Base-by-base conservation (phyloP, 2,888 invertebrate genomes). In the Drosophila longiperda region DNA sequence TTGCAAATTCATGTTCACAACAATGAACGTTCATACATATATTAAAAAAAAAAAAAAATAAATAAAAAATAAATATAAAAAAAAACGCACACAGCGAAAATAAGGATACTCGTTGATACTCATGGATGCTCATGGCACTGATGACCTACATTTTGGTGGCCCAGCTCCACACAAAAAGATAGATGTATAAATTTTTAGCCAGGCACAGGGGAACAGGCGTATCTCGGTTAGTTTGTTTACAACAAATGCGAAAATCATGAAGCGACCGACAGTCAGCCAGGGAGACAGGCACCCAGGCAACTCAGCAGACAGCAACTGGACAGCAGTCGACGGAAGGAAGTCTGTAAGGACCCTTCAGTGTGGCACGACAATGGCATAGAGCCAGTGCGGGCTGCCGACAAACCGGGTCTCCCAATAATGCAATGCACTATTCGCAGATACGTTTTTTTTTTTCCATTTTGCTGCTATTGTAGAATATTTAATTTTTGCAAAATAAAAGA, bases 1-100 rank as follows among this genome's bases (percentile, higher is more conserved):
- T 83, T 85, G 87, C 81, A 75, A 86, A 88, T 86, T 78, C 87
- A 88, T 86, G 82, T 83, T 83, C 53, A 60, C 87, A 86, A 85
- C 82, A 85, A 85, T 78, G 55, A 58, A 73, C 3, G 33, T 15
- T 58, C 48, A 57, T 49, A 63, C 78, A 69, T 68, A 66, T 55
- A 65, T 70, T 59, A 38, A 64, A 64, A 72, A 76, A 62, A 52
- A 58, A 49, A 40, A 59, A 20, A 36, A 45, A 48, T 12, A 23
- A 29, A 52, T 8, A 33, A 34, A 54, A 54, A 20, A 36, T 12
- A 52, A 17, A 20, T 7, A 52, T 9, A 32, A 26, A 55, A 17
- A 54, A 49, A 69, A 42, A 57, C 38, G 42, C 52, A 38, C 49
- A 50, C 33, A 59, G 15, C 36, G 49, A 49, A 69, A 78, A 69